Evolutionary conservation across 1,140 invertebrate species (phyloP).

Genomic region (Drosophila oshimai): DNA sequence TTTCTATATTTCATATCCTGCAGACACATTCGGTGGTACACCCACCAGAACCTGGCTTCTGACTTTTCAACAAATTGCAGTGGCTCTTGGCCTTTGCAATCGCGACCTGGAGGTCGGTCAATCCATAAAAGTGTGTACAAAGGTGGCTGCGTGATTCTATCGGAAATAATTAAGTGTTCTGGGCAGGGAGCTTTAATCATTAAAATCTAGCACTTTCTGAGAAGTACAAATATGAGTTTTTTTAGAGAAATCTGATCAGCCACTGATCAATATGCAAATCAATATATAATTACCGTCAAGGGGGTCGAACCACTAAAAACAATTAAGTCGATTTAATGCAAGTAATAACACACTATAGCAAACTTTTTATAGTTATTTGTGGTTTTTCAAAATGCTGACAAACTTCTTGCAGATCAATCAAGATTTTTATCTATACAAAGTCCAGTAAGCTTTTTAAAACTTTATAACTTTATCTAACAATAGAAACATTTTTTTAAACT

Average conservation of each 20-base stretch:
- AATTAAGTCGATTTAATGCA: not conserved
- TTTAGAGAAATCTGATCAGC: not conserved
- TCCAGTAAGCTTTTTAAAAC: not conserved
- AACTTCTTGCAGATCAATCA: not conserved
- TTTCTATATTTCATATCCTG: slow-evolving; percentile 63
- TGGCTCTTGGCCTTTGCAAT: slow-evolving; percentile 60
- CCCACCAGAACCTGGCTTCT: slow-evolving; percentile 18
- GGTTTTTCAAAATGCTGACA: not conserved
- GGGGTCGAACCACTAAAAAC: not conserved
- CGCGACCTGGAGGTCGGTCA: slow-evolving; percentile 15
- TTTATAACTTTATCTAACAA: not conserved
- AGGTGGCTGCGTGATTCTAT: not conserved
- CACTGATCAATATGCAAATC: not conserved
- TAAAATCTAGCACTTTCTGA: not conserved
- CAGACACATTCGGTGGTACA: slow-evolving; percentile 12
- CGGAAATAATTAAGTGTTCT: not conserved
- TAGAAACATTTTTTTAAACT: no score
- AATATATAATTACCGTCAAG: slow-evolving; percentile 9
- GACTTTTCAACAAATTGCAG: slow-evolving; percentile 59
- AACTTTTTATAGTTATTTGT: slow-evolving; percentile 1
- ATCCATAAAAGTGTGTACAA: not conserved
- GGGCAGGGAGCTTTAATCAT: not conserved
- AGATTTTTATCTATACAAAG: not conserved
- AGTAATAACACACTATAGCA: not conserved
- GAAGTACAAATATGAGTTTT: no score